These are phyloP conservation scores for Tamias sibiricus DNA, from an alignment of 2,113 vertebrate species.

Conservation along the genomic window DNA sequence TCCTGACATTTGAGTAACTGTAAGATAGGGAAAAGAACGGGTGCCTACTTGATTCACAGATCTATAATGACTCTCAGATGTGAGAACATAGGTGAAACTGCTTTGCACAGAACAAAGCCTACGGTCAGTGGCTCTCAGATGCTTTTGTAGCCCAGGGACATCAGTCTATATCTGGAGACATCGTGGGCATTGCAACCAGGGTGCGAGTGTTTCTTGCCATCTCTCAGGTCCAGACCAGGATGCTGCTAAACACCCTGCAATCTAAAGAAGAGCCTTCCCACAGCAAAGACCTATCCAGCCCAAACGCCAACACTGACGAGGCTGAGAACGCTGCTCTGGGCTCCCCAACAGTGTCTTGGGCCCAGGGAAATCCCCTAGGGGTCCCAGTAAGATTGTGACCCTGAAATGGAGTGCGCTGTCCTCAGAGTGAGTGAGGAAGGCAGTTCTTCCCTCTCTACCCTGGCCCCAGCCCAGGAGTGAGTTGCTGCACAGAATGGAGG, in stretches of 20 bases:
- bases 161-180: not conserved
- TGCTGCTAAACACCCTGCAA: not conserved
- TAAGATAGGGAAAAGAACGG: not conserved
- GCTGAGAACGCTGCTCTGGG: not conserved
- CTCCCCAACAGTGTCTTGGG: not conserved
- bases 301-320: not conserved
- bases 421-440: not conserved
- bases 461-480: not conserved
- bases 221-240: not conserved
- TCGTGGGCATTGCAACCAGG: not conserved
- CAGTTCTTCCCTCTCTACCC: not conserved
- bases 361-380: not conserved
- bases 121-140: not conserved
- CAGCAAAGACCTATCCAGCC: not conserved
- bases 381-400: not conserved
- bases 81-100: not conserved
- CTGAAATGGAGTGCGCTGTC: not conserved
- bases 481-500: not conserved
- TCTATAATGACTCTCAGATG: not conserved
- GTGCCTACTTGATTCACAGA: not conserved
- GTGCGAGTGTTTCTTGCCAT: not conserved
- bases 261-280: not conserved
- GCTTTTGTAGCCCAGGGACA: not conserved
- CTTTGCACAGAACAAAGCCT: not conserved
- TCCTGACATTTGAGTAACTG: not conserved